These are phyloP conservation scores for Megaceryle alcyon DNA, from an alignment of 2,797 vertebrate species.

Conservation along the genomic window DNA sequence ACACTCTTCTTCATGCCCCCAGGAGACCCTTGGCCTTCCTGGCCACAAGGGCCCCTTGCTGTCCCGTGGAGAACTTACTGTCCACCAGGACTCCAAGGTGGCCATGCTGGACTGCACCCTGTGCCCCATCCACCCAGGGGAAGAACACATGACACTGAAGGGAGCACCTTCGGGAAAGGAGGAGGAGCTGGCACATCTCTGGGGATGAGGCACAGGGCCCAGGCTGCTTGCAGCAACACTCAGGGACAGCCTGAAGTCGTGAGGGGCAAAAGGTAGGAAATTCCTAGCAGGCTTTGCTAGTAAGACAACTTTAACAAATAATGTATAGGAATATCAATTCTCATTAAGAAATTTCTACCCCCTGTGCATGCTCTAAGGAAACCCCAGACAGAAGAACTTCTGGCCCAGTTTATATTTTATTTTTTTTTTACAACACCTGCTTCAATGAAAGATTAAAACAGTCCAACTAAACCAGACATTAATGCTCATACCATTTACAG, in stretches of 20 bases:
- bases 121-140: rapidly evolving
- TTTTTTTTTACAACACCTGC: slow-evolving; percentile 62
- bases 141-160: background rate
- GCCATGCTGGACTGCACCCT: rapidly evolving
- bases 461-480: slow-evolving; percentile 39
- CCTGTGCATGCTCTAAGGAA: background rate
- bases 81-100: too few species aligned
- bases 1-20: too few species aligned
- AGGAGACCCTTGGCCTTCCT: too few species aligned
- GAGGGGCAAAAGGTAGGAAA: background rate
- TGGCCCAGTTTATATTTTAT: slow-evolving; percentile 69
- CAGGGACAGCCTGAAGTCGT: background rate
- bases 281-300: background rate
- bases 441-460: slow-evolving; percentile 69
- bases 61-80: too few species aligned
- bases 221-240: background rate
- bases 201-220: background rate
- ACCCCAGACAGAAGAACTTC: slow-evolving; percentile 24
- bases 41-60: too few species aligned
- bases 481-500: slow-evolving; percentile 36
- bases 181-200: background rate
- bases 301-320: background rate
- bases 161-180: background rate
- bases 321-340: background rate
- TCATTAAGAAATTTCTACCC: background rate